Percentiles rank a stretch among this genome's conserved stretches.
Evolutionary conservation across 2,797 vertebrate species (phyloP).

Genomic region (Mormyrus proboscirostris): DNA sequence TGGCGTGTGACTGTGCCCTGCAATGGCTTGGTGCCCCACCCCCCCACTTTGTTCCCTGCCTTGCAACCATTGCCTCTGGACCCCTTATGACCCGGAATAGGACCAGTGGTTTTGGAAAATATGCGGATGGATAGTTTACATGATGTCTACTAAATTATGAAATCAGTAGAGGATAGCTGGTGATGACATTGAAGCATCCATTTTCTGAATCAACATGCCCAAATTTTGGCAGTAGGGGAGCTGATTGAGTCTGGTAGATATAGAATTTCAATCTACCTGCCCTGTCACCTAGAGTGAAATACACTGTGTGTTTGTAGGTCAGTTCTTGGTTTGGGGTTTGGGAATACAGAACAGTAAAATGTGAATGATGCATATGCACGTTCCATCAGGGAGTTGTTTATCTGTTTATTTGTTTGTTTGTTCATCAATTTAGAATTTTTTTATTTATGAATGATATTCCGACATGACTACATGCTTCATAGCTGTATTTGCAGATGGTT

Average conservation of each 20-base stretch:
- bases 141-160: neutral
- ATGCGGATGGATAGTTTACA: neutral
- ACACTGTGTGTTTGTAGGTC: neutral
- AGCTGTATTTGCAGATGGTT: neutral
- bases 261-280: neutral
- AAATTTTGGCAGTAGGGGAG: neutral
- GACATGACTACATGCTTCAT: neutral
- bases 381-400: neutral
- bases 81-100: neutral
- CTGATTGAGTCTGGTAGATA: neutral
- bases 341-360: neutral
- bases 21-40: too few relatives aligned
- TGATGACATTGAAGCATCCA: neutral
- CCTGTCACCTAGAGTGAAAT: neutral
- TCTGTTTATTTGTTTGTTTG: neutral
- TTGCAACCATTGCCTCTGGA: neutral
- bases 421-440: neutral
- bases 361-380: neutral
- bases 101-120: neutral
- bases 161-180: neutral
- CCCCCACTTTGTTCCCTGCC: neutral
- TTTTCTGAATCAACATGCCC: neutral
- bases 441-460: slow-evolving; percentile 4
- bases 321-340: neutral
- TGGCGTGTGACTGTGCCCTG: neutral